phyloP scores from a whole-genome alignment of 92 coral and sea anemone species.

The Zoanthus sansibaricus region DNA sequence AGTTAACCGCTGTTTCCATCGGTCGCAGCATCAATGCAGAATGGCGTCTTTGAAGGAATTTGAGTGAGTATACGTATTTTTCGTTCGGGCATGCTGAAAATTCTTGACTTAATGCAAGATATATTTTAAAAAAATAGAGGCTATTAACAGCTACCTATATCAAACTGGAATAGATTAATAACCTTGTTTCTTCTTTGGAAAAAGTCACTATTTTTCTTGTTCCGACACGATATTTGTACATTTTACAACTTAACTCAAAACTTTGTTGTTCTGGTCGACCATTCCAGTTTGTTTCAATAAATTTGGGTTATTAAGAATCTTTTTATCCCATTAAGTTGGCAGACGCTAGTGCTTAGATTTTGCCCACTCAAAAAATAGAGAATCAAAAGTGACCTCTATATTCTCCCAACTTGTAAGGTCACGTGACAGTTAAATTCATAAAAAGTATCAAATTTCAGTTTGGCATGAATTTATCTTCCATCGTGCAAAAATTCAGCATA shows the following conservation, averaged over 20 bases:
- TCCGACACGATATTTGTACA: no score
- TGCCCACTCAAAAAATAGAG: neutral
- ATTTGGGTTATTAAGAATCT: neutral
- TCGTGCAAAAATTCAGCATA: neutral
- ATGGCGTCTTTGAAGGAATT: no score
- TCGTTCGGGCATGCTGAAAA: no score
- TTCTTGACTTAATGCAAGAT: no score
- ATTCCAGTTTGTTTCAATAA: neutral
- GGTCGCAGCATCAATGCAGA: neutral
- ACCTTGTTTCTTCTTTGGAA: no score
- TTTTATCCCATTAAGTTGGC: neutral
- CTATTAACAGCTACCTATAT: no score
- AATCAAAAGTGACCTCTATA: neutral
- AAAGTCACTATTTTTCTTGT: no score
- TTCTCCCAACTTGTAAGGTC: neutral
- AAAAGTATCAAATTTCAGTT: neutral
- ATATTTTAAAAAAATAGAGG: no score
- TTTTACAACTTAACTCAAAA: no score
- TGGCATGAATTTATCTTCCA: neutral
- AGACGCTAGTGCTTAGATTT: neutral
- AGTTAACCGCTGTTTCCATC: constrained; percentile 12
- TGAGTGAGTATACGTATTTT: no score
- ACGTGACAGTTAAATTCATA: neutral
- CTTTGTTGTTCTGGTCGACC: no score
- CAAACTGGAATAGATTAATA: no score